Evolutionary conservation across 2,113 vertebrate species (phyloP), one percentile per base, ranked within the genome.

Genomic region (Casuarius casuarius): DNA sequence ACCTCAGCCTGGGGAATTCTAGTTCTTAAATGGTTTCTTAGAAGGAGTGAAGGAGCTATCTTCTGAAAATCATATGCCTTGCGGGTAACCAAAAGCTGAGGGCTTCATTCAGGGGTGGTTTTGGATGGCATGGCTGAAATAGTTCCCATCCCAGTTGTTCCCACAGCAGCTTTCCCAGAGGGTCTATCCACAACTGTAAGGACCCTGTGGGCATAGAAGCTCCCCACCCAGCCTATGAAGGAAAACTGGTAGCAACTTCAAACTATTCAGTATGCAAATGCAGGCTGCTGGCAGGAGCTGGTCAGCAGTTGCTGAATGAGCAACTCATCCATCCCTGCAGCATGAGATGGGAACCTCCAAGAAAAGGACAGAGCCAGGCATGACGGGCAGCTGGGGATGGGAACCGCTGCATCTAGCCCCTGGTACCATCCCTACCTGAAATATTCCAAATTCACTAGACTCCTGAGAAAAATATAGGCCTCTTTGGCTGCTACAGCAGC

Each of bases 101-200:
- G 28, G 13, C 4, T 87, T 77, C 44, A 12, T 26, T 68, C 23
- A 68, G 31, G 8, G 7, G 8, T 21, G 21, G 42, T 28, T 87
- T 89, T 62, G 48, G 71, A 62, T 12, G 9, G 6, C 26, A 51
- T 42, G 23, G 23, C 54, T 70, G 52, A 33, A 66, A 35, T 42
- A 33, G 17, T 58, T 59, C 11, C 35, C 63, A 35, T 28, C 48
- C 38, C 23, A 65, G 49, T 16, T 66, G 49, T 66, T n/a, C 52
- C 72, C 63, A 68, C 18, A n/a, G 35, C 23, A 42, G 13, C 9
- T 9, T n/a, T 70, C 44, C 61, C 54, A 48, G 48, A 42, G 9
- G 52, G 3, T 10, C 29, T 33, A 6, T 38, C 9, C n/a, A 66
- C 29, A 9, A 1, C 21, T 29, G 4, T 0, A 68, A 23, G 15